These are phyloP conservation scores for Mungos mungo DNA, from an alignment of 2,113 vertebrate species.

Conservation along the genomic window DNA sequence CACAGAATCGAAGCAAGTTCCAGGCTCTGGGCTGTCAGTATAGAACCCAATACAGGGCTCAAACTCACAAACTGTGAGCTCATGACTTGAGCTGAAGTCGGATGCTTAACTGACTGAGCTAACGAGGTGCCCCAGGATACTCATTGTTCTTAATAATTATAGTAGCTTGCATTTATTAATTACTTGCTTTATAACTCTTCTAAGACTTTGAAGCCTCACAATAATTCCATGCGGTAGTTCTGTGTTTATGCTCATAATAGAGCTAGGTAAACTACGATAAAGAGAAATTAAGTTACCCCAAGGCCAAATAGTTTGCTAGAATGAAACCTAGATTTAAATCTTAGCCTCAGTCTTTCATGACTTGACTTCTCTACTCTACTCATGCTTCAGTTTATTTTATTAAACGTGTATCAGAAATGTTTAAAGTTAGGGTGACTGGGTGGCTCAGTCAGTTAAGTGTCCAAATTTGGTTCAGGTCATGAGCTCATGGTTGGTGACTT, in stretches of 20 bases:
- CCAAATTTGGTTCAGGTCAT: too few species aligned
- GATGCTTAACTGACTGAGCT: too few species aligned
- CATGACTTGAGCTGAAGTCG: too few species aligned
- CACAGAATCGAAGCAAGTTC: too few species aligned
- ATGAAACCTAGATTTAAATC: not conserved
- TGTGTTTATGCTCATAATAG: not conserved
- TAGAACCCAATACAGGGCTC: too few species aligned
- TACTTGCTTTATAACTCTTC: not conserved
- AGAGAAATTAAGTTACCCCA: not conserved
- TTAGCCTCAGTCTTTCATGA: not conserved
- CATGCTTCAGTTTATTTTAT: not conserved
- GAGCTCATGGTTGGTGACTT: too few species aligned
- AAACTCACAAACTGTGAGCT: too few species aligned
- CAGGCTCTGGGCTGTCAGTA: too few species aligned
- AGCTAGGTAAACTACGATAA: not conserved
- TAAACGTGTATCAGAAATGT: not conserved
- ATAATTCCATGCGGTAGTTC: fast-evolving
- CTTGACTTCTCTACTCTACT: not conserved
- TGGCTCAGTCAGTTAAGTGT: too few species aligned
- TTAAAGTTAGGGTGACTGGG: not conserved
- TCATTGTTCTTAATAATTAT: not conserved
- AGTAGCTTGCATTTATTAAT: not conserved
- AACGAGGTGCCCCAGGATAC: not conserved
- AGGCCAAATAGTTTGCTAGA: not conserved
- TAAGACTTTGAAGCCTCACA: not conserved